Base-by-base conservation (phyloP, 2,888 invertebrate genomes). In the Lingula anatina region DNA sequence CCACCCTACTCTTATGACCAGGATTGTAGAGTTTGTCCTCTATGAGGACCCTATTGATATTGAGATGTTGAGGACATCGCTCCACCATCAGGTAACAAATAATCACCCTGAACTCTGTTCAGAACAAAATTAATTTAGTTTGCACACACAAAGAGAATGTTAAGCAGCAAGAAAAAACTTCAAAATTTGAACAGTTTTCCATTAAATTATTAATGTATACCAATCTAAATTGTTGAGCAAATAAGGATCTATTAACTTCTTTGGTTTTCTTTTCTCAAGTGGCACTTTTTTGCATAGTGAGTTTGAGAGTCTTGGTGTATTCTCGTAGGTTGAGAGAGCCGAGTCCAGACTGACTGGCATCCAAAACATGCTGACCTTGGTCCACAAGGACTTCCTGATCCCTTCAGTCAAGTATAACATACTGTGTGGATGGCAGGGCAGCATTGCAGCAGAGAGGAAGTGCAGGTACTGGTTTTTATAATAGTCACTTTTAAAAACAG, bases 1-100 rank as follows among this genome's bases (percentile, higher is more conserved):
- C 7, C 65, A 69, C 52, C 64, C 62, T 55, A 59, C 59, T 2
- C 61, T 76, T 28, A 64, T 76, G 40, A 68, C 62, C 56, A 72
- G 72, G 49, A 87, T 94, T 52, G 84, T 91, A 38, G 88, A 89
- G 56, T 94, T 94, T 79, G 86, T 91, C 7, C 83, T 88, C 72
- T 86, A 87, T 63, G 90, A 91, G 71, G 84, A 84, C 57, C 83
- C 86, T 47, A 85, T 87, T 65, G 91, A 93, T 78, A 87, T 94
- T 50, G 93, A 93, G 75, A 86, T 87, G 28, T 80, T 94, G 42
- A 83, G 91, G 31, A 84, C 89, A 65, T 90, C 91, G 7, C 86
- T 94, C 83, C 90, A 90, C 73, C 88, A 88, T 69, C 94, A 94
- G 82, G 89, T 89, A n/a, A n/a, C n/a, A n/a, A n/a, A n/a, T 12